Conservation (phyloP, 2,888 invertebrate genomes). For the Scelioninae gen. 1 region DNA sequence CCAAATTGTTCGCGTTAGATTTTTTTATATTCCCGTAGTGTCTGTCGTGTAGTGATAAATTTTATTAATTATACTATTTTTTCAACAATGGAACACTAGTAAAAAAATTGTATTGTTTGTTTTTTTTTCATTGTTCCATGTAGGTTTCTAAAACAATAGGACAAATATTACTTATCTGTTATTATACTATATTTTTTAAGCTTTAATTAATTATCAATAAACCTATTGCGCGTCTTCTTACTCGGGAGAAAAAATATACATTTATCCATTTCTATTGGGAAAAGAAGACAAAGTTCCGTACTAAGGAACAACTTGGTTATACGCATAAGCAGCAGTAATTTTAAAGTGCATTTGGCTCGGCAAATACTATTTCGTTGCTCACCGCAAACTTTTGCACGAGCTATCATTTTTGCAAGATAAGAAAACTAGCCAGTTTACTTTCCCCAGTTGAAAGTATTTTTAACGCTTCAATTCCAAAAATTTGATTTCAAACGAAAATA, state of each 20-base stretch:
- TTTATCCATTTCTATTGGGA: too few species aligned
- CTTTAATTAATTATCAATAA: too few species aligned
- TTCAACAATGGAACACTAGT: neutral
- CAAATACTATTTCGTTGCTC: conserved; percentile 43
- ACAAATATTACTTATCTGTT: too few species aligned
- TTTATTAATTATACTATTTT: conserved; percentile 8
- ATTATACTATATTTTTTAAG: too few species aligned
- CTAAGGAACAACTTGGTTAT: conserved; percentile 25
- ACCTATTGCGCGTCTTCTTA: neutral
- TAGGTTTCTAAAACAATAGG: too few species aligned
- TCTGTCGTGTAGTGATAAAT: neutral
- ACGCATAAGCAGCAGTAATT: conserved; percentile 26
- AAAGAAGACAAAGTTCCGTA: conserved; percentile 27
- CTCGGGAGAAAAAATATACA: too few species aligned
- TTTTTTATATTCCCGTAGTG: neutral
- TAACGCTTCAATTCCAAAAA: conserved; percentile 26
- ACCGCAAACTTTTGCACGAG: conserved; percentile 39
- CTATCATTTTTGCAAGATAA: conserved; percentile 52
- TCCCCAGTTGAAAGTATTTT: conserved; percentile 18
- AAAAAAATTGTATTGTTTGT: neutral
- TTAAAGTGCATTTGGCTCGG: conserved; percentile 45
- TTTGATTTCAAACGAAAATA: neutral
- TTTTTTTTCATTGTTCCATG: too few species aligned
- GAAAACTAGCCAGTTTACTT: conserved; percentile 29
- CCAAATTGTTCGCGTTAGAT: conserved; percentile 8